Evolutionary conservation across 2,113 vertebrate species (phyloP), one percentile per base, ranked within the genome.

Genomic region (Circaetus gallicus): DNA sequence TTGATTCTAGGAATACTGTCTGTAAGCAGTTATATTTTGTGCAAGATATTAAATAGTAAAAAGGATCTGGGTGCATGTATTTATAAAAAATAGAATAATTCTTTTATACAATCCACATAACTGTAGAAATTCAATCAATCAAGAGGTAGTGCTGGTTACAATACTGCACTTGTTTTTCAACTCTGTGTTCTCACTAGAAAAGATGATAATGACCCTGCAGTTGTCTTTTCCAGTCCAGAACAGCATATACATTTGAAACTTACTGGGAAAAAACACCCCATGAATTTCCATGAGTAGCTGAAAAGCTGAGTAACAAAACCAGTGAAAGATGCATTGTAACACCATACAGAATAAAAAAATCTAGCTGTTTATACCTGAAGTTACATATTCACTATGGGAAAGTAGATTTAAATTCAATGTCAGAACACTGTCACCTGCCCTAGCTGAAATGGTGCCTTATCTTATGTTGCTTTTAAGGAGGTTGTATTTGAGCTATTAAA

Each of bases 1-100:
- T 93, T 91, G 94, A 94, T 93, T 87, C 50, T 69, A 93, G 43
- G 62, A 87, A 85, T 67, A 59, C 58, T 82, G 32, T 59, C 32
- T 81, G 77, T 71, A 89, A 89, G 80, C 72, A 67, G 72, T 84
- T 86, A 36, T 16, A 28, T 43, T 94, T 85, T 82, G 49, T 88
- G 62, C 58, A 72, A 42, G 52, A 42, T 61, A 52, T 76, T 56
- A 79, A 82, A 65, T 28, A 63, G 50, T 38, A 65, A 79, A 91
- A 87, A 47, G 31, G 32, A 59, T 55, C 66, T 78, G 49, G 25
- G 25, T 86, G 34, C 13, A 21, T 40, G 15, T 29, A 34, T 94
- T 94, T 82, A 72, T 62, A 52, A 93, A 73, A 81, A 71, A 22
- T 3, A 73, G 8, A 89, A 31, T 36, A 38, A 34, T 67, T 79